Conservation (phyloP, 1,140 invertebrate genomes). For the Trichomalopsis sarcophagae region DNA sequence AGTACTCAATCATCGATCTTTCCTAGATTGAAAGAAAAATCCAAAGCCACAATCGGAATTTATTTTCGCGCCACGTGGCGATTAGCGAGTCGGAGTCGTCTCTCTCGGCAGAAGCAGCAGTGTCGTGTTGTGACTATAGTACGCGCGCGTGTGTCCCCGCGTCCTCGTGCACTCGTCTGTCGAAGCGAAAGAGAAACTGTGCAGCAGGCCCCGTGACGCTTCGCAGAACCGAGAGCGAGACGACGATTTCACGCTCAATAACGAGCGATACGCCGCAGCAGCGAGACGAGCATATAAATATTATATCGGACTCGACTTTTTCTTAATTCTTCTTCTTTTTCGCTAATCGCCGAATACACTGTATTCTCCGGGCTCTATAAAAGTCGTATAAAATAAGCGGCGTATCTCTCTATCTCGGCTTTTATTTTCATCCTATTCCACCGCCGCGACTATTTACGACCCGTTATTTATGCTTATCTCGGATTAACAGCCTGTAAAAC, state of each 20-base stretch:
- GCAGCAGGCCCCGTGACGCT: conserved; percentile 1
- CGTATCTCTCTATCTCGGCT: not conserved
- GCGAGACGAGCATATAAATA: not conserved
- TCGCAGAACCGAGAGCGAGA: conserved; percentile 34
- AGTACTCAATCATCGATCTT: too few relatives aligned
- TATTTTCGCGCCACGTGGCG: conserved; percentile 48
- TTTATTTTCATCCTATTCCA: not conserved
- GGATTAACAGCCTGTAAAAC: too few relatives aligned
- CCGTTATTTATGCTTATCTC: not conserved
- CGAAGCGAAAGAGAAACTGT: not conserved
- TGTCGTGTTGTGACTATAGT: conserved; percentile 26
- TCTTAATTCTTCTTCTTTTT: not conserved
- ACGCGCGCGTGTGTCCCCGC: too few relatives aligned
- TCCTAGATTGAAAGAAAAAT: too few relatives aligned
- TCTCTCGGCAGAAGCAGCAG: not conserved
- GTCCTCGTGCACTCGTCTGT: not conserved
- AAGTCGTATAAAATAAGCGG: too few relatives aligned
- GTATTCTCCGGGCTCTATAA: too few relatives aligned
- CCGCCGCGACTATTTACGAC: not conserved
- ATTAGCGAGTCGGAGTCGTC: conserved; percentile 28
- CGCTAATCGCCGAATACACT: too few relatives aligned
- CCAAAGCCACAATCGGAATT: conserved; percentile 36
- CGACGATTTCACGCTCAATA: conserved; percentile 45
- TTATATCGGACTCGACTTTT: not conserved
- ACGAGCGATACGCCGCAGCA: conserved; percentile 9